Evolutionary conservation across 1,140 invertebrate species (phyloP), one percentile per base, ranked within the genome.

Genomic region (Stegodyphus mimosarum): DNA sequence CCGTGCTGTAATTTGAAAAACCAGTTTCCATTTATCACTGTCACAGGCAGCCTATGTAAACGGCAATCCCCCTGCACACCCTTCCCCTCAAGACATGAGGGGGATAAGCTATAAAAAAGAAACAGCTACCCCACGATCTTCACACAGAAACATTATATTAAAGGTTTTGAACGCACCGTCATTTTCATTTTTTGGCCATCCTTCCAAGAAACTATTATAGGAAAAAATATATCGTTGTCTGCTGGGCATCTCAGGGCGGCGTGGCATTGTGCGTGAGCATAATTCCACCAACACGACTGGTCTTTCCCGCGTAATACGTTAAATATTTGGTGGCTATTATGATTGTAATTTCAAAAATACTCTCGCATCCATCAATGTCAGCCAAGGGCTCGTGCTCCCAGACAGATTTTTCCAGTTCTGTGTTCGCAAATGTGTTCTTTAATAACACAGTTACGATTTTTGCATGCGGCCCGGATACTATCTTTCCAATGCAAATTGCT

Each of bases 331-430:
- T 84, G 81, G 81, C 73, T 84, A 84, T 84, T 84, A 84, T 84
- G 81, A 84, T 84, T 84, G 81, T 84, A 84, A 84, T 84, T 84
- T 84, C 81, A 84, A 84, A 84, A 84, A 84, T 84, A 84, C 81
- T 75, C 49, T 67, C 63, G 81, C 81, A 84, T 84, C 81, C 51
- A 84, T 84, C 81, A 84, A n/a, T 84, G 81, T 84, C 81, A 84
- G 72, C 63, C 18, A 64, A 51, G 48, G 15, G 49, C 71, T 50
- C 71, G n/a, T n/a, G 67, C 33, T 48, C 67, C 77, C 51, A 80
- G 77, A 70, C 60, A 73, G 53, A 69, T 84, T 84, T 84, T 75
- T 75, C 81, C 81, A 84, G 72, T 84, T 84, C 81, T 84, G 51
- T 69, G 63, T 70, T 75, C 72, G 72, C 70, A 84, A 84, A 84